Base-by-base conservation (phyloP, 2,888 invertebrate species). In the Punctoribates punctum region DNA sequence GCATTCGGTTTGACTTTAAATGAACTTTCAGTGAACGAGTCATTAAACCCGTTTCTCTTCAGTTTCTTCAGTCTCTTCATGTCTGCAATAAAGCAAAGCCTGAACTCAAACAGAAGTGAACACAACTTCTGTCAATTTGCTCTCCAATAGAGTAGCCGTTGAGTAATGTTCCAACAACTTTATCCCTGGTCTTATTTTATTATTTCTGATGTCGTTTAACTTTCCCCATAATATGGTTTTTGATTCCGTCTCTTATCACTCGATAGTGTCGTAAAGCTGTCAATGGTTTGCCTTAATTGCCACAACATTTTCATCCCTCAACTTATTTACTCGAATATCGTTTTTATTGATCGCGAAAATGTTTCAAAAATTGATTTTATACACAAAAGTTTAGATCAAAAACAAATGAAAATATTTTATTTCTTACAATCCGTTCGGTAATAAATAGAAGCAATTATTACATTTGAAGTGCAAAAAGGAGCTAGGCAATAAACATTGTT, bases 11-110 rank as follows among this genome's bases (percentile, higher is more conserved):
- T 62, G 62, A 62, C 62, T 62, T 62, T 29, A 2, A 34, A 17
- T 62, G 29, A 62, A 62, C 62, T 62, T 62, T 34, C 62, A 29
- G 62, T 62, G 62, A 62, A 62, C 34, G 62, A 62, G 62, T 62
- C 62, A 62, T 62, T 62, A 62, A 62, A 62, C 62, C 29, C 27
- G 62, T 62, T 34, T 29, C n/a, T 62, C 25, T 13, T 60, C 27
- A 48, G 48, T n/a, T 20, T 54, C 25, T n/a, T n/a, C n/a, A 60
- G 51, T 51, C 60, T 27, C 11, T 25, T 27, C 27, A 60, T 1
- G 11, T 60, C 60, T 17, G 17, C 27, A 62, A 62, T 34, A 62
- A 62, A 62, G 34, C n/a, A 29, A 34, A 34, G 29, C 1, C 6
- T 62, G 42, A 11, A 42, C 17, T 57, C 23, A 9, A 13, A 57